Percentiles rank a stretch among this genome's conserved stretches.
Evolutionary conservation across 2,888 invertebrate species (phyloP).

Genomic region (Polietes domitor): DNA sequence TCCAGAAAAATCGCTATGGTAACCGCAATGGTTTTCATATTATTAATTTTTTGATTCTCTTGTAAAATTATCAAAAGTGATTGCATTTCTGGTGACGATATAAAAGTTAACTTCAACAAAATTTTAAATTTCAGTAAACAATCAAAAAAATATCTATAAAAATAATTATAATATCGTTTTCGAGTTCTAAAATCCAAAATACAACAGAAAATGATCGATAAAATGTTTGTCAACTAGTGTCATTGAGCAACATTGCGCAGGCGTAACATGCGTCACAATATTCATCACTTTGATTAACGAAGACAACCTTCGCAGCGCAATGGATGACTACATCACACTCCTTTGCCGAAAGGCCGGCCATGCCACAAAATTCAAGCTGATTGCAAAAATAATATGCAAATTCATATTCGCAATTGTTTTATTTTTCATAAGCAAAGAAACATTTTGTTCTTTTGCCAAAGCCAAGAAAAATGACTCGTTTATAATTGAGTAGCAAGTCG

Average conservation of each 20-base stretch:
- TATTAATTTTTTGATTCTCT: too few species aligned
- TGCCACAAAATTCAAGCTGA: neutral
- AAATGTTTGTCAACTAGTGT: neutral
- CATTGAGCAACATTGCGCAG: neutral
- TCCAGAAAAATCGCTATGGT: too few species aligned
- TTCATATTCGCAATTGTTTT: neutral
- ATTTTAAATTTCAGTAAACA: too few species aligned
- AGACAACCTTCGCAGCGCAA: neutral
- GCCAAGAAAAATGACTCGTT: neutral
- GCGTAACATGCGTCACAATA: neutral
- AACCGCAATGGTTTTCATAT: too few species aligned
- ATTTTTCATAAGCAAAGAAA: slow-evolving; percentile 21
- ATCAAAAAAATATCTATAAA: too few species aligned
- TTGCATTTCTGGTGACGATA: too few species aligned
- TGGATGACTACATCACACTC: neutral
- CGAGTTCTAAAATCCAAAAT: too few species aligned
- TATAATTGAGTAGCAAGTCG: neutral
- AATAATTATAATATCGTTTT: too few species aligned
- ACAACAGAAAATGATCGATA: too few species aligned
- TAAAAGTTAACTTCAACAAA: too few species aligned
- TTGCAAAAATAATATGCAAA: neutral
- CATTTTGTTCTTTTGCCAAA: neutral
- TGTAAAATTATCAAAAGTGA: too few species aligned
- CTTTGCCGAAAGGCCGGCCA: neutral
- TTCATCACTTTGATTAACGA: neutral